Evolutionary conservation across 1,140 invertebrate species (phyloP), one percentile per base, ranked within the genome.

Genomic region (Stegodyphus dumicola): DNA sequence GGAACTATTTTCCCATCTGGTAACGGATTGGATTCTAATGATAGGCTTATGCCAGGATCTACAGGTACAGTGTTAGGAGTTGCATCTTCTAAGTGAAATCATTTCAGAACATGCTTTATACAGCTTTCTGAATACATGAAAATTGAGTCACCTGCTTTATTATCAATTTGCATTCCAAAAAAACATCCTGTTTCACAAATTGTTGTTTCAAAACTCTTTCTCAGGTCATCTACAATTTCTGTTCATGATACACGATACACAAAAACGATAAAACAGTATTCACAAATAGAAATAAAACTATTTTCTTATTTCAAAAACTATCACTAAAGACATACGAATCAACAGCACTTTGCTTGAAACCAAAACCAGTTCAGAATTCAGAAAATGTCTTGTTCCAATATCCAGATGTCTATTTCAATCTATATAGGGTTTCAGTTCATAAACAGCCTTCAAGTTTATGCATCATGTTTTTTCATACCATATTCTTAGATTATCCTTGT

Each of bases 401-500:
- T 48, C 89, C 85, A 18, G 90, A 89, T 17, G 90, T 89, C 86
- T 92, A 90, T 85, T 91, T 91, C 13, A 92, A 77, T 6, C 90
- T 33, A 33, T 33, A 33, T 3, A 33, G 33, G 33, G 33, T 1
- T 33, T 33, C 33, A 33, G 33, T 33, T 33, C 33, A 33, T 3
- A 33, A 33, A 33, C 33, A 33, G 33, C 33, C 3, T 33, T 33
- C 33, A 33, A 33, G 33, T 33, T 33, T 33, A 33, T 33, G 33
- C 3, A 3, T 33, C 33, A 1, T 33, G 33, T 33, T 33, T 3
- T 33, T 1, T 33, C 33, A 33, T 33, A 33, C 33, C 33, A 33
- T 33, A 33, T 33, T 33, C 33, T 33, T 33, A 33, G 33, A 33
- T 33, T 33, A 33, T 33, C 33, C 33, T 33, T 33, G 33, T 33